Evolutionary conservation across 2,888 invertebrate species (phyloP).

Genomic region (Yponomeuta evonymella): DNA sequence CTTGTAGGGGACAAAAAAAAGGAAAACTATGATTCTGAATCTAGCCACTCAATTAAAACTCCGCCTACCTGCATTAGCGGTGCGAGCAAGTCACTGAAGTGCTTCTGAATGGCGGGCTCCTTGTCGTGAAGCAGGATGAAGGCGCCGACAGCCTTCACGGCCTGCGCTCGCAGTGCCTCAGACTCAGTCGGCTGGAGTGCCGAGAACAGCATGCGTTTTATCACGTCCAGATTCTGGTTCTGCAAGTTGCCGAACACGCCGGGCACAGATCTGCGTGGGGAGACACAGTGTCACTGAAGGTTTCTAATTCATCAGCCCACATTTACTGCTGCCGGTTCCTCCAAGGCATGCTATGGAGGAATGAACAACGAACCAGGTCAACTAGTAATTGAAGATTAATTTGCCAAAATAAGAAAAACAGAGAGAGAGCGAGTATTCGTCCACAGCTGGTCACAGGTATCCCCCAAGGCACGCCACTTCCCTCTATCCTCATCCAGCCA

Average conservation of each 20-base stretch:
- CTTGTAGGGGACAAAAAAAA: too few species aligned
- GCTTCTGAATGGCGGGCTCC: slow-evolving; percentile 91
- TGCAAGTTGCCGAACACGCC: slow-evolving; percentile 98
- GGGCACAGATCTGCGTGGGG: slow-evolving; percentile 85
- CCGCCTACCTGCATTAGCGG: slow-evolving; percentile 80
- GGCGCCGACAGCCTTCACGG: slow-evolving; percentile 88
- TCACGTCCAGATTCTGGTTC: slow-evolving; percentile 90
- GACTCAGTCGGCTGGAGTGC: slow-evolving; percentile 84
- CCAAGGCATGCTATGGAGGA: too few species aligned
- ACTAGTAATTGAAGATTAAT: too few species aligned
- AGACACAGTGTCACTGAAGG: background rate
- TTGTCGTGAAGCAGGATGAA: slow-evolving; percentile 96
- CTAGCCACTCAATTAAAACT: too few species aligned
- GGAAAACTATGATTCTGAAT: too few species aligned
- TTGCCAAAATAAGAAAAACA: too few species aligned
- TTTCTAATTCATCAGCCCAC: background rate
- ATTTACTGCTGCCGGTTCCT: too few species aligned
- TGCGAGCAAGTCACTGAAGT: slow-evolving; percentile 90
- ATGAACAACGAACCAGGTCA: too few species aligned
- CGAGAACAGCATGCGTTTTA: slow-evolving; percentile 95
- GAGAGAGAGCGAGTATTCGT: too few species aligned
- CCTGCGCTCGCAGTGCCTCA: slow-evolving; percentile 86
- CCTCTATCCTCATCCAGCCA: too few species aligned
- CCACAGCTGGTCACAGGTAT: too few species aligned
- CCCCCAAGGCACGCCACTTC: too few species aligned